Percentiles rank a stretch among this genome's conserved stretches.
Evolutionary conservation across 2,888 invertebrate genomes (phyloP).

Genomic region (Melieria omissa): DNA sequence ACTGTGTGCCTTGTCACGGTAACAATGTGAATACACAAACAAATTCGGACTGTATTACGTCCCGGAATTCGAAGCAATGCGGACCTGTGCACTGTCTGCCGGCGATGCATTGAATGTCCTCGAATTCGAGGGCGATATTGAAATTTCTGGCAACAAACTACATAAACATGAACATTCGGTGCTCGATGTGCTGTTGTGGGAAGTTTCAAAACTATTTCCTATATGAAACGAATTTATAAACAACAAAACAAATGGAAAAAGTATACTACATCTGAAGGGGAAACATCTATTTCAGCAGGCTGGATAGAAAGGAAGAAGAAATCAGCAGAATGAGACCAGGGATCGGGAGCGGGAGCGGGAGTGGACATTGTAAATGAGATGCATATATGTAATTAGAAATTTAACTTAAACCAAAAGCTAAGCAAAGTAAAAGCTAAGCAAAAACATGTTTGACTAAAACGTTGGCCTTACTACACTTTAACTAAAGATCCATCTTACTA

Average conservation of each 20-base stretch:
- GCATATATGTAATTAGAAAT: background rate
- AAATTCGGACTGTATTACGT: no score
- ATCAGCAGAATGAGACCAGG: background rate
- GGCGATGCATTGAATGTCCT: no score
- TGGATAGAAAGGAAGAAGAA: slow-evolving; percentile 48
- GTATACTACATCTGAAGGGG: background rate
- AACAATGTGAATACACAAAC: no score
- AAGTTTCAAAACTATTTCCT: no score
- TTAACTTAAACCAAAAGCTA: slow-evolving; percentile 35
- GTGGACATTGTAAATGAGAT: background rate
- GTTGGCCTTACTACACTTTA: slow-evolving; percentile 2
- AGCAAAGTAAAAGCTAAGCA: slow-evolving; percentile 27
- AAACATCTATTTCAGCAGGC: slow-evolving; percentile 59
- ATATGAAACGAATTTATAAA: background rate
- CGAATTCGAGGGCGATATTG: no score
- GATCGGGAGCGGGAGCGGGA: no score
- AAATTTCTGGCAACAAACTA: no score
- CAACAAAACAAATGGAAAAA: background rate
- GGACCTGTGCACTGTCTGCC: no score
- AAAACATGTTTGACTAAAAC: slow-evolving; percentile 8
- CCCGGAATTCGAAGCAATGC: no score
- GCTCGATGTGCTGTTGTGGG: no score
- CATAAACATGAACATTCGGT: no score
- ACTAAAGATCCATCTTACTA: slow-evolving; percentile 8
- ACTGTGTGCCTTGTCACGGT: no score